Conservation (phyloP, 2,113 vertebrate genomes). For the Hippocampus mohnikei region DNA sequence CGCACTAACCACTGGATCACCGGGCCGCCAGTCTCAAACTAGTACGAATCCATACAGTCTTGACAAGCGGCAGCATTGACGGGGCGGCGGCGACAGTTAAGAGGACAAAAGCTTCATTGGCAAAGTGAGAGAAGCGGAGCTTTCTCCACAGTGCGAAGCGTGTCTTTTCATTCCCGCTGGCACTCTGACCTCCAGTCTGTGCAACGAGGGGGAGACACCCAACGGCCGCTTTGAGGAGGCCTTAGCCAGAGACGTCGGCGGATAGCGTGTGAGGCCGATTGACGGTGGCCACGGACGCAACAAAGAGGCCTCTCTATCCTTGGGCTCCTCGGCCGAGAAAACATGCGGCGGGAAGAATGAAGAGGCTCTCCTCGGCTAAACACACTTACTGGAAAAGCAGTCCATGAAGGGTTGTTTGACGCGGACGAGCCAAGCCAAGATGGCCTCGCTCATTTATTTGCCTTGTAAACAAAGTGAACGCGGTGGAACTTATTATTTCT, state of each 20-base stretch:
- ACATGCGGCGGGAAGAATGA: slow-evolving; percentile 46
- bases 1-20: too few relatives aligned
- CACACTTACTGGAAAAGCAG: slow-evolving; percentile 48
- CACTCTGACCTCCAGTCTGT: slow-evolving; percentile 25
- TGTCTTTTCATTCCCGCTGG: slow-evolving; percentile 2
- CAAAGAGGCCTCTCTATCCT: slow-evolving; percentile 54
- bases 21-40: too few relatives aligned
- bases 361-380: slow-evolving; percentile 34
- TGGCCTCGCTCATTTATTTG: slow-evolving; percentile 2
- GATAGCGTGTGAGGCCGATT: slow-evolving; percentile 41
- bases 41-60: background rate
- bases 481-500: background rate
- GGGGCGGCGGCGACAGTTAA: background rate
- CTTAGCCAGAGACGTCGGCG: slow-evolving; percentile 29
- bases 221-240: slow-evolving; percentile 24
- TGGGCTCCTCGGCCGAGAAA: slow-evolving; percentile 25
- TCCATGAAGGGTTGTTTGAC: slow-evolving; percentile 16
- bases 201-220: slow-evolving; percentile 24
- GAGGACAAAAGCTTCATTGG: slow-evolving; percentile 5
- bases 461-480: background rate
- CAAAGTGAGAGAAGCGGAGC: background rate
- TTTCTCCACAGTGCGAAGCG: slow-evolving; percentile 18
- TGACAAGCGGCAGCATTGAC: background rate
- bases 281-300: slow-evolving; percentile 33
- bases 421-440: background rate